A percentile compares a stretch with the other conserved stretches of the same genome.
These are phyloP conservation scores for Zoanthus sansibaricus DNA, from an alignment of 92 coral and sea anemone genomes.

Conservation along the genomic window DNA sequence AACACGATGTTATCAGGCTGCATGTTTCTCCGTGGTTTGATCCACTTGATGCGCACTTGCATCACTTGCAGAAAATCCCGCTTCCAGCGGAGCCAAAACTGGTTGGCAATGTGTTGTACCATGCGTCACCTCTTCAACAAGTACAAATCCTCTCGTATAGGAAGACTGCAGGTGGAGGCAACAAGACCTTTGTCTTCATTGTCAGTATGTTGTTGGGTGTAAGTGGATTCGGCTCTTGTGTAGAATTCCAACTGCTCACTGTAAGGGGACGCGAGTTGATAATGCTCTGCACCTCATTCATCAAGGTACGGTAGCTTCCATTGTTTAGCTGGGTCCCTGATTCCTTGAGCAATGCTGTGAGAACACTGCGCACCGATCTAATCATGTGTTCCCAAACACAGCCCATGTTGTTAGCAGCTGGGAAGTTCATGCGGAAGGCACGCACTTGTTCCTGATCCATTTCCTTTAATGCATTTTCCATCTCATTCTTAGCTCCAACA, in stretches of 20 bases:
- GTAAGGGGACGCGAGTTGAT: constrained; percentile 34
- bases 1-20: constrained; percentile 11
- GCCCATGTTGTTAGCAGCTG: constrained; percentile 66
- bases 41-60: constrained; percentile 27
- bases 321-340: constrained; percentile 57
- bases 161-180: constrained; percentile 69
- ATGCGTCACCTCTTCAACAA: constrained; percentile 36
- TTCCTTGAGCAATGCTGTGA: constrained; percentile 46
- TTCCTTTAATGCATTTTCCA: constrained; percentile 44
- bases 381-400: constrained; percentile 66
- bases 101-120: constrained; percentile 43
- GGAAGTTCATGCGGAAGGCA: constrained; percentile 52
- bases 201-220: constrained; percentile 61
- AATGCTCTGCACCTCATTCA: constrained; percentile 53
- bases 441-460: constrained; percentile 46
- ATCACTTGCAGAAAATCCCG: constrained; percentile 42
- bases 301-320: constrained; percentile 59
- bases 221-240: constrained; percentile 45
- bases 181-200: constrained; percentile 53
- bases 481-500: constrained; percentile 53
- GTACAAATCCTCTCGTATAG: constrained; percentile 39
- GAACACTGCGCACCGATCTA: constrained; percentile 53
- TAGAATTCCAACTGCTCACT: constrained; percentile 24
- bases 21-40: constrained; percentile 22
- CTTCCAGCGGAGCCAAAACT: constrained; percentile 56